Evolutionary conservation across 2,113 vertebrate species (phyloP).

Genomic region (Stigmatopora argus): DNA sequence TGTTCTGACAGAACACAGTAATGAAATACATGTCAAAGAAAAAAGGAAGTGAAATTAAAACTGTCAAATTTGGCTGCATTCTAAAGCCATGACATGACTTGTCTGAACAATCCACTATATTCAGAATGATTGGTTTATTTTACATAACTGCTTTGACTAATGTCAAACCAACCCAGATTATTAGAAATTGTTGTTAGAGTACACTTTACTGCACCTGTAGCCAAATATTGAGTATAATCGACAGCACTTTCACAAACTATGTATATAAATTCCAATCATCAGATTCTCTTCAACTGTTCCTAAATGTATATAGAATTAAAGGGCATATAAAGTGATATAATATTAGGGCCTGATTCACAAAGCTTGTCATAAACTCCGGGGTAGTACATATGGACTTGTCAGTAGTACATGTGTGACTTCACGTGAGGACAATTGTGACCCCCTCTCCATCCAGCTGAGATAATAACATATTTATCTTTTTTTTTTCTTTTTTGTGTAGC

Average conservation of each 20-base stretch:
- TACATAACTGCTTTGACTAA: neutral
- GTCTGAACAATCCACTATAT: neutral
- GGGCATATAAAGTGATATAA: neutral
- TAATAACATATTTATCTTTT: constrained; percentile 15
- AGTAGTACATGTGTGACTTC: neutral
- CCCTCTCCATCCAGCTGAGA: constrained; percentile 14
- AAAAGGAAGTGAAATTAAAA: neutral
- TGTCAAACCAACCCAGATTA: neutral
- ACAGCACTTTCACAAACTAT: neutral
- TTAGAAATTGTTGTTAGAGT: neutral
- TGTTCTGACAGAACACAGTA: neutral
- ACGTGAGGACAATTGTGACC: neutral
- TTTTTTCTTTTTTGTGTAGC: neutral
- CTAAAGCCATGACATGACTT: neutral
- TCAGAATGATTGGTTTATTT: neutral
- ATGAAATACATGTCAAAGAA: neutral
- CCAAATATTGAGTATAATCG: neutral
- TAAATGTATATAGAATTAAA: neutral
- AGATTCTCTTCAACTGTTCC: neutral
- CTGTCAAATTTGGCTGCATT: neutral
- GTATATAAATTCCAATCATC: neutral
- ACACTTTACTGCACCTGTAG: neutral
- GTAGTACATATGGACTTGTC: neutral
- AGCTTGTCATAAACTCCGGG: neutral
- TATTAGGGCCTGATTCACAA: neutral